Evolutionary conservation across 2,797 vertebrate genomes (phyloP), one percentile per base, ranked within the genome.

Genomic region (Pelobates cultripes): DNA sequence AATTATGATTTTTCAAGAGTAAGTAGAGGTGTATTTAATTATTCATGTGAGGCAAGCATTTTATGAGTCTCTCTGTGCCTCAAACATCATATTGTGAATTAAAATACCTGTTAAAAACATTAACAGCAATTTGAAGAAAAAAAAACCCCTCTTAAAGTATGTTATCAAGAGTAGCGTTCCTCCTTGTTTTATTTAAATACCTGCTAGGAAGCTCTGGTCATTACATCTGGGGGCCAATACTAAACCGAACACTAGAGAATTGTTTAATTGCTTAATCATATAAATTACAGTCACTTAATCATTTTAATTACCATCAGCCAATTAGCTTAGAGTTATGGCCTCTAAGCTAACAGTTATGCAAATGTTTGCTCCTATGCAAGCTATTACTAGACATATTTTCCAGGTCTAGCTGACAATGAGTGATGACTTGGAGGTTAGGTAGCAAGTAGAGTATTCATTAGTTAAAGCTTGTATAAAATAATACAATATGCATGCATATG

Each of bases 211-310:
- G 92, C 86, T 90, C 10, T 86, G 86, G 64, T 77, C 40, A 2
- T 78, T 28, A 28, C 28, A 89, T 90, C 89, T 86, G 76, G 9
- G 87, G 87, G 85, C 86, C 86, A 87, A 89, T 86, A 86, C 85
- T 76, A 85, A 85, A 86, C 89, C 91, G 91, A 87, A 92, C 90
- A 82, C 90, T 87, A 77, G 91, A 93, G 91, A 91, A 91, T 79
- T 89, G 88, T 90, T 94, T 95, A 94, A 94, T 95, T 95, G 93
- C 93, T 94, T 95, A 94, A 96, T 95, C 92, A 94, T 93, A 94
- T 93, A 93, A 94, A 95, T 94, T 94, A 93, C 92, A 92, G 89
- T 92, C 93, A 94, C 93, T 95, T 96, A 95, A 95, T 94, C 94
- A 95, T 95, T 92, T 94, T 94, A 95, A 95, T 93, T 92, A 92